Base-by-base conservation (phyloP, 2,888 invertebrate genomes). In the Lasioglossum vierecki region DNA sequence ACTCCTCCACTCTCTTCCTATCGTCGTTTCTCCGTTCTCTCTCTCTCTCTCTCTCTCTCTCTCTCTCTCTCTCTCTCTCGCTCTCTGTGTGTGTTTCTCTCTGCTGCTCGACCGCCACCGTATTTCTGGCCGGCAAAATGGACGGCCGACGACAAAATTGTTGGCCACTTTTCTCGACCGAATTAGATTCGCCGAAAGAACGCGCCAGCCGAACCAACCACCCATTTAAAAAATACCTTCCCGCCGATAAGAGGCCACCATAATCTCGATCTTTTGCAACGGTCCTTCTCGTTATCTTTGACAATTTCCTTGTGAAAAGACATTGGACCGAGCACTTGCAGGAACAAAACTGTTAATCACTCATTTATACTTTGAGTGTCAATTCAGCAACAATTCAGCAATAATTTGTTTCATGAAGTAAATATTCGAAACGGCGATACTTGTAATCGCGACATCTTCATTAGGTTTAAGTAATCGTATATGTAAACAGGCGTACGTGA, bases 1-100 rank as follows among this genome's bases (percentile, higher is more conserved):
- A 30, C 86, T 85, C 88, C 75, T 39, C 70, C 68, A 66, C 68
- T 44, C 60, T 71, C 80, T 80, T 85, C 80, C 75, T 81, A 76
- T 80, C 85, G 84, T 60, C 75, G 71, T 46, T 71, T 71, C 79
- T 76, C 15, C 66, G 70, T 73, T 30, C 26, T 63, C 60, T 60
- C 26, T 60, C 26, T 5, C 8, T 11, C 83, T n/a, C 88, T 11
- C 83, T 85, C 88, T 74, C 9, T 18, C 68, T 46, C 57, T n/a
- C 41, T 57, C 71, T 80, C 72, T 78, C 11, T n/a, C 88, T 11
- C 83, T 85, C 88, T 74, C 9, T 18, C 68, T 46, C 57, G 30
- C 41, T 57, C 71, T 80, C 72, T 78, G 68, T 78, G 49, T 80
- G 77, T 79, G 35, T 71, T 46, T 46, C 63, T 74, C 76, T 72